Conservation (phyloP, 35 echinoderm and acorn worm genomes). For the Strongylocentrotus purpuratus region DNA sequence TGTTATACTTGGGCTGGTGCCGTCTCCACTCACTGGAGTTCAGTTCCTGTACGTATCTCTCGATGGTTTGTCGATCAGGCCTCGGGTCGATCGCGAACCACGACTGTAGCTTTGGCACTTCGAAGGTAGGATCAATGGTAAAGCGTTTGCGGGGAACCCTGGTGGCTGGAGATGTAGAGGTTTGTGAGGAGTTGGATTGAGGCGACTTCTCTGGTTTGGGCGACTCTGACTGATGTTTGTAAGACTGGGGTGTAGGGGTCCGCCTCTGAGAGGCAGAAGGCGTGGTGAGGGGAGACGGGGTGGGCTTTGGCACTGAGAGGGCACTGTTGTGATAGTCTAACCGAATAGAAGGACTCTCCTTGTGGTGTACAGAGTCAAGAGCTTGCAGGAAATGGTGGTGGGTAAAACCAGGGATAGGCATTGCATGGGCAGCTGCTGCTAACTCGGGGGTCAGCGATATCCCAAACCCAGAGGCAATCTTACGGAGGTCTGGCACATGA, state of each 20-base stretch:
- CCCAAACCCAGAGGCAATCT: constrained; percentile 73
- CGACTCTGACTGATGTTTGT: not conserved
- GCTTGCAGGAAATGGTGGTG: constrained; percentile 17
- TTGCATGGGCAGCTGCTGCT: constrained; percentile 3
- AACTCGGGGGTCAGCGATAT: constrained; percentile 52
- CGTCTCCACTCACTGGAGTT: constrained; percentile 83
- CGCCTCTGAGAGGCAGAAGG: constrained; percentile 6
- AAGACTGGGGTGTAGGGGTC: constrained; percentile 26
- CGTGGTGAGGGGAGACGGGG: not conserved
- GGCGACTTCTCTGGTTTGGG: not conserved
- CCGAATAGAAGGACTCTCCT: not conserved
- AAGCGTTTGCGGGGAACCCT: constrained; percentile 76
- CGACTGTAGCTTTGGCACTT: constrained; percentile 85
- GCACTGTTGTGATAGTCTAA: constrained; percentile 35
- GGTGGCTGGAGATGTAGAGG: not conserved
- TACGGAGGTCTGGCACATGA: constrained; percentile 65
- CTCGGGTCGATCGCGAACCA: constrained; percentile 87
- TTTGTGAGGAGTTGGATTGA: not conserved
- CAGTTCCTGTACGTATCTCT: constrained; percentile 76
- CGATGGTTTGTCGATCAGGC: constrained; percentile 86
- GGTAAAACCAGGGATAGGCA: not conserved
- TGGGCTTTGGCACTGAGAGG: constrained; percentile 32
- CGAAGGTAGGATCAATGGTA: constrained; percentile 85
- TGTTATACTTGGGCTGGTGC: constrained; percentile 81
- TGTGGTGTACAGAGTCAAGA: not conserved